Evolutionary conservation across 2,113 vertebrate species (phyloP).

Genomic region (Gallinago paraguaiae): DNA sequence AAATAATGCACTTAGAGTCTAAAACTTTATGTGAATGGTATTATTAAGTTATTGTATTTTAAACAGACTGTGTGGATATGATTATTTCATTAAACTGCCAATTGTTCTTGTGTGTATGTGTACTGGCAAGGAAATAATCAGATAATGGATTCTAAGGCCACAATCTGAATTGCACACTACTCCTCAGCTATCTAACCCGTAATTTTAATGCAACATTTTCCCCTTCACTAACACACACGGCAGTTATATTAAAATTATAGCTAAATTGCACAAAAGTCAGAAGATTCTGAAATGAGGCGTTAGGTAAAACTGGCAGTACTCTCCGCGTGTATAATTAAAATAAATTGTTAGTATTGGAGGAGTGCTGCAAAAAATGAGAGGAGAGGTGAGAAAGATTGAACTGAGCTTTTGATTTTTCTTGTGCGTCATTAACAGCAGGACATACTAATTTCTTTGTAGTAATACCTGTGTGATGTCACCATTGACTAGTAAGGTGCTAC

Average conservation of each 20-base stretch:
- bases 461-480: neutral
- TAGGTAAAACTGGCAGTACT: neutral
- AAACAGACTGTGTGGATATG: slow-evolving; percentile 14
- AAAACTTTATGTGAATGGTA: neutral
- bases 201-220: slow-evolving; percentile 33
- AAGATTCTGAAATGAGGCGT: neutral
- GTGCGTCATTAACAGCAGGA: neutral
- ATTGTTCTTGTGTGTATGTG: slow-evolving; percentile 24
- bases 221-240: neutral
- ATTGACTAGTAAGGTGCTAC: neutral
- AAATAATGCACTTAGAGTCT: neutral
- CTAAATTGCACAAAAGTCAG: slow-evolving; percentile 5
- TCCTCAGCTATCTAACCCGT: slow-evolving; percentile 20
- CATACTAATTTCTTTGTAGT: neutral
- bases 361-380: neutral
- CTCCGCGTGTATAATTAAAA: neutral
- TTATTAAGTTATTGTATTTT: slow-evolving; percentile 47
- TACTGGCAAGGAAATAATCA: slow-evolving; percentile 47
- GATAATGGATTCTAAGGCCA: slow-evolving; percentile 15
- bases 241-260: slow-evolving; percentile 7
- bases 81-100: slow-evolving; percentile 56
- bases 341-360: neutral
- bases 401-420: neutral
- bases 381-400: neutral
- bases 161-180: neutral